A percentile compares a stretch with the other conserved stretches of the same genome.
Evolutionary conservation across 1,140 invertebrate genomes (phyloP).

Genomic region (Ceratina calcarata): DNA sequence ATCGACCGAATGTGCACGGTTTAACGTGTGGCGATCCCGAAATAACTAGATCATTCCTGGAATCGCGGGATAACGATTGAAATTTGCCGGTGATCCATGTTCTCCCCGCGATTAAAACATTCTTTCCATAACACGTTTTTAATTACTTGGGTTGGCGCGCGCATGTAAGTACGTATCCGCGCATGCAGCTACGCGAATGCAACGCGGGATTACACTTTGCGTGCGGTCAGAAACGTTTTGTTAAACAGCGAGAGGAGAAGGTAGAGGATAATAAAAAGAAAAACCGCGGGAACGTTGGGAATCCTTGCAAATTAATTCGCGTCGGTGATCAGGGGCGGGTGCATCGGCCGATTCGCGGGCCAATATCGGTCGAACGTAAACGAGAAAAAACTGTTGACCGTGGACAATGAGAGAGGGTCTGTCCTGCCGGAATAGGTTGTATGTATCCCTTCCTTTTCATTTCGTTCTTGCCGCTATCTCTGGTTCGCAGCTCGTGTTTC

Average conservation of each 20-base stretch:
- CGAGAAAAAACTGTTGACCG: constrained; percentile 1
- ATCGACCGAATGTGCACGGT: constrained; percentile 33
- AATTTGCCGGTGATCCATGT: background rate
- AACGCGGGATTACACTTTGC: background rate
- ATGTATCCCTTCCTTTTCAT: constrained; percentile 14
- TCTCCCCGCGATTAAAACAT: background rate
- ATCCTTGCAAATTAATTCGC: constrained; percentile 49
- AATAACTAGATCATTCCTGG: background rate
- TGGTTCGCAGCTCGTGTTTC: constrained; percentile 13
- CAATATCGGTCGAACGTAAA: constrained; percentile 32
- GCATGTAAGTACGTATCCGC: background rate
- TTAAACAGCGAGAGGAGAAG: background rate
- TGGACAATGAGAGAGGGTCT: background rate
- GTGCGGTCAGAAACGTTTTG: background rate
- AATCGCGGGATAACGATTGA: background rate
- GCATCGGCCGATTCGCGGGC: background rate
- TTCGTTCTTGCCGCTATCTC: background rate
- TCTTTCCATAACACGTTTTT: background rate
- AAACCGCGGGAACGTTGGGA: background rate
- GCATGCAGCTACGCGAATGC: background rate
- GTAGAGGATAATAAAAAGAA: background rate
- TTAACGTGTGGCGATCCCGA: too few species aligned
- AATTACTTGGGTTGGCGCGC: background rate
- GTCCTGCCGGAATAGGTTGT: background rate
- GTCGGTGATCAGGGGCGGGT: background rate